Conservation (phyloP, 1,140 invertebrate species). For the Dufourea novaeangliae region DNA sequence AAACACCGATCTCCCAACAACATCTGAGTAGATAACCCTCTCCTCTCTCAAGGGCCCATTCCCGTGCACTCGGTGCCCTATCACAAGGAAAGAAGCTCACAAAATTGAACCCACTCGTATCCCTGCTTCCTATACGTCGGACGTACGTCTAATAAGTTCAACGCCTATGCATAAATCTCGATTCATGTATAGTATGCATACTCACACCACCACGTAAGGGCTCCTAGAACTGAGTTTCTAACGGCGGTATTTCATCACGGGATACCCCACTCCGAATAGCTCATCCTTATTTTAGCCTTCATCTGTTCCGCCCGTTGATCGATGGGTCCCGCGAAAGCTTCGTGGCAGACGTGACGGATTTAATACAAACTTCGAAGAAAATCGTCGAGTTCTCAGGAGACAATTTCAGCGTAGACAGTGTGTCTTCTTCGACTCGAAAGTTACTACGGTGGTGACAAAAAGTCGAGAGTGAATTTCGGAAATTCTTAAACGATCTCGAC, state of each 20-base stretch:
- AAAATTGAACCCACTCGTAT: background rate
- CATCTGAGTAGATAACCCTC: background rate
- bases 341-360: too few species aligned
- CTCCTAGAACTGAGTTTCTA: background rate
- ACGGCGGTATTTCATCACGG: background rate
- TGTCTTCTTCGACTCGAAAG: too few species aligned
- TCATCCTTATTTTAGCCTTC: background rate
- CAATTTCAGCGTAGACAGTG: too few species aligned
- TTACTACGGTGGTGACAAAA: too few species aligned
- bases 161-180: background rate
- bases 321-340: background rate
- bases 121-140: background rate
- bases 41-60: background rate
- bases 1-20: constrained; percentile 7
- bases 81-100: background rate
- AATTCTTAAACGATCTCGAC: too few species aligned
- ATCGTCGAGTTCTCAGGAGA: too few species aligned
- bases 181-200: too few species aligned
- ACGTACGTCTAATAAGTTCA: background rate
- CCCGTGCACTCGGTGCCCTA: background rate
- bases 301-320: background rate
- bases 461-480: too few species aligned
- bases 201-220: background rate
- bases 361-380: too few species aligned
- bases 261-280: background rate